Evolutionary conservation across 2,888 invertebrate genomes (phyloP).

Genomic region (Orthosia cruda): DNA sequence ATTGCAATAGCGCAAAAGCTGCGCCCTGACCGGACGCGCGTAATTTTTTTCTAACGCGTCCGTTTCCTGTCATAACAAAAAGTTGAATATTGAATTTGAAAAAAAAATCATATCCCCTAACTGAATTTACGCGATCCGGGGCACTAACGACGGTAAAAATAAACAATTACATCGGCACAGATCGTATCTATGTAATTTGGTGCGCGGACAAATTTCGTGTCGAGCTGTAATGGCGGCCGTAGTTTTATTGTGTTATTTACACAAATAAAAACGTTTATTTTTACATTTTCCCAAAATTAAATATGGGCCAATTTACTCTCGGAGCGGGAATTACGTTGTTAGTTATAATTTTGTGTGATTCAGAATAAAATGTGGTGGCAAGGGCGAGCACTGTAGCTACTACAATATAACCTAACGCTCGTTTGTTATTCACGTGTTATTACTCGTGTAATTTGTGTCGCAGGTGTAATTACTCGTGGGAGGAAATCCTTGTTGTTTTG

Average conservation of each 20-base stretch:
- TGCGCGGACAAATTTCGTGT: slow-evolving; percentile 86
- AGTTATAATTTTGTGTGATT: slow-evolving; percentile 84
- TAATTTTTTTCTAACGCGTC: slow-evolving; percentile 90
- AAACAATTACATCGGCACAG: slow-evolving; percentile 90
- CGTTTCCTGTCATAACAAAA: slow-evolving; percentile 86
- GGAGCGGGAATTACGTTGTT: slow-evolving; percentile 86
- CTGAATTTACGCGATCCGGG: slow-evolving; percentile 90
- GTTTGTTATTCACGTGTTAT: slow-evolving; percentile 85
- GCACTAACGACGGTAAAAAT: slow-evolving; percentile 90
- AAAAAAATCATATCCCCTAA: slow-evolving; percentile 88
- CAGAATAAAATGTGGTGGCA: slow-evolving; percentile 63
- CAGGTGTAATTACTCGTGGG: slow-evolving; percentile 84
- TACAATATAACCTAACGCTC: slow-evolving; percentile 50
- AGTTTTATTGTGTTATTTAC: slow-evolving; percentile 92
- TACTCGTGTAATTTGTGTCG: slow-evolving; percentile 86
- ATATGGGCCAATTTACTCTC: slow-evolving; percentile 88
- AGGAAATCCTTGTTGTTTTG: slow-evolving; percentile 88
- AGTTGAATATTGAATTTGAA: slow-evolving; percentile 85
- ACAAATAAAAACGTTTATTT: slow-evolving; percentile 92
- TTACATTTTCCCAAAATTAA: slow-evolving; percentile 92
- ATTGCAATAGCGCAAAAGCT: slow-evolving; percentile 85
- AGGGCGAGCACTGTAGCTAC: slow-evolving; percentile 49
- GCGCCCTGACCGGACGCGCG: slow-evolving; percentile 83
- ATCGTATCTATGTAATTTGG: slow-evolving; percentile 90
- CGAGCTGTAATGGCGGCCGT: slow-evolving; percentile 84